These are phyloP conservation scores for Crocallis elinguaria DNA, from an alignment of 2,888 invertebrate species.

Conservation along the genomic window DNA sequence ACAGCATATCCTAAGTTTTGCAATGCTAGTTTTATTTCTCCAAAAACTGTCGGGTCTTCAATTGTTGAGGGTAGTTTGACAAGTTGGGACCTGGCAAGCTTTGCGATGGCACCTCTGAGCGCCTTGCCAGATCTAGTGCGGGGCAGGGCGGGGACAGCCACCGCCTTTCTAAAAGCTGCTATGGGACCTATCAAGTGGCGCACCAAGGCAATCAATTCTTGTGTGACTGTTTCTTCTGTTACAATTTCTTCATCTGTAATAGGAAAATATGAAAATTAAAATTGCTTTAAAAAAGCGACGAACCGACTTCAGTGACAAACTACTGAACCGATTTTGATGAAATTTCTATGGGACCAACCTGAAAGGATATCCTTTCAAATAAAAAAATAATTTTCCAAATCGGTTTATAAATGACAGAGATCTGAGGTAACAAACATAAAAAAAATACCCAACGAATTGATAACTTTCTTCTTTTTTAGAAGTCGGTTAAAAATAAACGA, in stretches of 20 bases:
- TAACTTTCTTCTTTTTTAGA: too few relatives aligned
- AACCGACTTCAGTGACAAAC: too few relatives aligned
- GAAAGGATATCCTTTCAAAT: too few relatives aligned
- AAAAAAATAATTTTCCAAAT: too few relatives aligned
- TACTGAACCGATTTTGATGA: too few relatives aligned
- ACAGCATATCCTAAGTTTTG: conserved; percentile 91
- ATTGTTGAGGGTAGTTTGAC: conserved; percentile 94
- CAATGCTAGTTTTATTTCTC: conserved; percentile 90
- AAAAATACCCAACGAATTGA: too few relatives aligned
- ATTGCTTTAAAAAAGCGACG: too few relatives aligned
- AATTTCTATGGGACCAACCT: too few relatives aligned
- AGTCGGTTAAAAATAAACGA: too few relatives aligned
- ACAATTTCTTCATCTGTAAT: conserved; percentile 75
- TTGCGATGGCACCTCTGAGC: conserved; percentile 92
- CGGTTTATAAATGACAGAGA: too few relatives aligned
- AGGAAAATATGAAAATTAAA: neutral
- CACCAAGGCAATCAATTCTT: conserved; percentile 73
- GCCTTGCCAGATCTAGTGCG: conserved; percentile 91
- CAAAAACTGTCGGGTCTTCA: conserved; percentile 93
- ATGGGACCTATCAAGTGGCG: conserved; percentile 91
- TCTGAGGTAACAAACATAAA: too few relatives aligned
- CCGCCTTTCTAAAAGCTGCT: conserved; percentile 93
- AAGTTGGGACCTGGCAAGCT: conserved; percentile 91
- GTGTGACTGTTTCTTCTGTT: conserved; percentile 71
- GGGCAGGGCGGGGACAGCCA: conserved; percentile 92